Base-by-base conservation (phyloP, 2,113 vertebrate genomes). In the Eudorcas thomsonii region DNA sequence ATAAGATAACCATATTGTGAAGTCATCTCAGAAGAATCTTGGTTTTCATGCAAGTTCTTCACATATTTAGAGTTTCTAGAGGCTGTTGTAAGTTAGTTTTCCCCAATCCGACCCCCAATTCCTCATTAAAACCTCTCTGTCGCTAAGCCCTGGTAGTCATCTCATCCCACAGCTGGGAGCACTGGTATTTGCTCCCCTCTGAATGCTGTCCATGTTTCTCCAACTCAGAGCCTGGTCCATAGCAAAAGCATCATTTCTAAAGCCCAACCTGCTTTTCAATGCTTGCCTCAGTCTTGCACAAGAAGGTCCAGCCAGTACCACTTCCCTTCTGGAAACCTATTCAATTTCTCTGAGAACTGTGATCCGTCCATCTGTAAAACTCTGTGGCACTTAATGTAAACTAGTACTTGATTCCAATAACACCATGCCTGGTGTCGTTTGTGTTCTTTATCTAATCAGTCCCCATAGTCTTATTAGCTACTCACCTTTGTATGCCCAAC, bases 21-120 rank as follows among this genome's bases (percentile, higher is more conserved):
- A 62, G 92, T 81, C 74, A 48, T 77, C 64, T 86, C 36, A 85
- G 81, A 93, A 90, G 39, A 71, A 78, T 28, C 21, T 74, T 94
- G 81, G 6, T 26, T 86, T 77, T n/a, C 11, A 17, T 59, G 11
- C 8, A 74, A 87, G 7, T 59, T 92, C 23, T 85, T 8, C 28
- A 23, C 6, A n/a, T 26, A 43, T 26, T 55, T 43, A 30, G 30
- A 64, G 7, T 82, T 28, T 89, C 23, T n/a, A 57, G 67, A 96
- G 6, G 36, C 7, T 86, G 4, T 80, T 39, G 7, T 48, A 13
- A 13, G 5, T 21, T 0, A 3, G 10, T 45, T 93, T 96, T 55
- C 3, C 48, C 14, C 25, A 3, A 33, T 71, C n/a, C 2, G 55
- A 33, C 5, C 14, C 62, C 45, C 39, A 19, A 10, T 93, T 78